Conservation (phyloP, 2,888 invertebrate species). For the Entomobrya proxima region DNA sequence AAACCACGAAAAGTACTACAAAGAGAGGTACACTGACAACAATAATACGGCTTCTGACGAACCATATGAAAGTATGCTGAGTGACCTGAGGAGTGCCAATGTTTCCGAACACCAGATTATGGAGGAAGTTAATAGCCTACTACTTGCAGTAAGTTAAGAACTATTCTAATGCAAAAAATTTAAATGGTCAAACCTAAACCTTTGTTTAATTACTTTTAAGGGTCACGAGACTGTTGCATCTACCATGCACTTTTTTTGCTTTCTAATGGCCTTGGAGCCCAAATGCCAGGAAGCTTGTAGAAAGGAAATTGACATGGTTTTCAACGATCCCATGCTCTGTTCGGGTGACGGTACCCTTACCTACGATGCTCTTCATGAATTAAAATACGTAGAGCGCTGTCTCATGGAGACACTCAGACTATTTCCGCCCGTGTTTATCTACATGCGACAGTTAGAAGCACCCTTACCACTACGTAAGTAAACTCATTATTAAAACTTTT, state of each 20-base stretch:
- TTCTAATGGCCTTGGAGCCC: slow-evolving; percentile 13
- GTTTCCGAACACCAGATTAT: slow-evolving; percentile 29
- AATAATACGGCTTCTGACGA: not conserved
- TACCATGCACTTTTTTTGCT: slow-evolving; percentile 45
- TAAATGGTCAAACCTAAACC: not conserved
- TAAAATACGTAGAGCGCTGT: slow-evolving; percentile 41
- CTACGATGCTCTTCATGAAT: not conserved
- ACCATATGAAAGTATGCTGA: slow-evolving; percentile 13
- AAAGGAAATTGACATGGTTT: slow-evolving; percentile 10
- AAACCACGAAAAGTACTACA: not conserved
- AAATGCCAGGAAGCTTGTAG: slow-evolving; percentile 13
- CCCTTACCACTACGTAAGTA: slow-evolving; percentile 12
- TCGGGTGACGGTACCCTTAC: not conserved
- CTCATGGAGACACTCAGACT: slow-evolving; percentile 22
- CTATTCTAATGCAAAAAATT: not conserved
- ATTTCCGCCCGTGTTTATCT: slow-evolving; percentile 37
- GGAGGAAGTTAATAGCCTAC: slow-evolving; percentile 36
- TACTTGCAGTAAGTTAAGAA: slow-evolving; percentile 11
- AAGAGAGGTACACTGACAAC: not conserved
- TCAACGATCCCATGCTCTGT: slow-evolving; percentile 35
- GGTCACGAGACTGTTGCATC: slow-evolving; percentile 45
- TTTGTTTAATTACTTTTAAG: not conserved
- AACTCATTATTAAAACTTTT: not conserved
- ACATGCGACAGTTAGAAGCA: slow-evolving; percentile 13
- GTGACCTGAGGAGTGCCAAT: not conserved